Base-by-base conservation (phyloP, 1,140 invertebrate species). In the Bombyx mandarina region DNA sequence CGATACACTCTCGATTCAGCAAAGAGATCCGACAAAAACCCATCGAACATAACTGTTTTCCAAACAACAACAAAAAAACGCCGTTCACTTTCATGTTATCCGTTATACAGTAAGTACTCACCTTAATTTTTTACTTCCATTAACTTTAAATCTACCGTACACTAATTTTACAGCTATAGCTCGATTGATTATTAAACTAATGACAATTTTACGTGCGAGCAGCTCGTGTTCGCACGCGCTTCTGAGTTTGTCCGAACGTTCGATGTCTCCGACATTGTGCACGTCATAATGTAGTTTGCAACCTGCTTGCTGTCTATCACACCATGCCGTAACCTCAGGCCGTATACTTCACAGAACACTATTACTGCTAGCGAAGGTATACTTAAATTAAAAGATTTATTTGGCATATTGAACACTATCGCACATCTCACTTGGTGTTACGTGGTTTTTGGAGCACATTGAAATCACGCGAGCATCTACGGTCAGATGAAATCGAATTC, bases 171-270 rank as follows among this genome's bases (percentile, higher is more conserved):
- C 42, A 7, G 8, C 22, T 42, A 51, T 5, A 35, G 26, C 6
- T 47, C 45, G 50, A 35, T 8, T 26, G 10, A 35, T 8, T 35
- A 51, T 51, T 51, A 51, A 51, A 51, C 26, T 35, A 35, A 51
- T 51, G 26, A 35, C 8, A 51, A 45, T 12, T 53, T 58, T 60
- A 56, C 12, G 52, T 60, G 18, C 44, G 56, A 56, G 60, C 52
- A 59, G 58, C 63, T 61, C 67, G 75, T 56, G 52, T 53, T 68
- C 71, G 73, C 71, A 48, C 63, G 69, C 75, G 73, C 73, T 69
- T 75, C 73, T 67, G 67, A 67, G 52, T 48, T 42, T 46, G 52
- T 63, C 59, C 56, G 54, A 59, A 47, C 58, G 57, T 65, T 53
- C 59, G 55, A 18, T 56, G 63, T 64, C 65, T 59, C 63, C 60